A percentile compares a stretch with the other conserved stretches of the same genome.
Evolutionary conservation across 30 jellyfish, hydroid and myxozoan genomes (phyloP).

Genomic region (Haliclystus octoradiatus): DNA sequence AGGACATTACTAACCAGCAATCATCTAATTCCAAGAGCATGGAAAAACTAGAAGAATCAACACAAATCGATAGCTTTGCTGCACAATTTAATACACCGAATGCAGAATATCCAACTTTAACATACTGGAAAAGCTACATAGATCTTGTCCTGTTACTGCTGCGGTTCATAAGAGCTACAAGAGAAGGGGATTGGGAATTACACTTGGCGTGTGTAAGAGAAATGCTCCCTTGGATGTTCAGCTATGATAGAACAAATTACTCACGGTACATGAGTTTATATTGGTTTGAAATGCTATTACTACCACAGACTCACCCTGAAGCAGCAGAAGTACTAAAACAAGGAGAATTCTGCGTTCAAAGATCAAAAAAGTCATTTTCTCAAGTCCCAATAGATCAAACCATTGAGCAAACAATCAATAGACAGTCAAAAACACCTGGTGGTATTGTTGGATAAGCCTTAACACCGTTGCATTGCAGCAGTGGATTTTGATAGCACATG

Average conservation of each 20-base stretch:
- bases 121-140: constrained; percentile 29
- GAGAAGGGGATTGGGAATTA: constrained; percentile 39
- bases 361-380: constrained; percentile 1
- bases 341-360: background rate
- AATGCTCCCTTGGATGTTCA: constrained; percentile 23
- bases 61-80: no score
- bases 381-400: constrained; percentile 27
- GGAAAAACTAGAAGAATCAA: no score
- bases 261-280: constrained; percentile 22
- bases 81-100: no score
- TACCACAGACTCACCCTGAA: constrained; percentile 25
- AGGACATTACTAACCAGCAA: no score
- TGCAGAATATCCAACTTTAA: no score
- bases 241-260: constrained; percentile 34
- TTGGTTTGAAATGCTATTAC: constrained; percentile 27
- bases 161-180: constrained; percentile 23
- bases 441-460: constrained; percentile 34
- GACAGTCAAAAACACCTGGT: constrained; percentile 28
- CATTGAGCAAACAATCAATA: constrained; percentile 40
- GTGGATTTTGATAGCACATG: constrained; percentile 42
- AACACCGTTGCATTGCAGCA: constrained; percentile 32
- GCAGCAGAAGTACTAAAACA: constrained; percentile 13
- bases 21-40: no score
- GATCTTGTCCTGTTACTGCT: constrained; percentile 11
- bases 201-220: constrained; percentile 22